These are phyloP conservation scores for Oreochromis grahami DNA, from an alignment of 2,797 vertebrate genomes.

Conservation along the genomic window DNA sequence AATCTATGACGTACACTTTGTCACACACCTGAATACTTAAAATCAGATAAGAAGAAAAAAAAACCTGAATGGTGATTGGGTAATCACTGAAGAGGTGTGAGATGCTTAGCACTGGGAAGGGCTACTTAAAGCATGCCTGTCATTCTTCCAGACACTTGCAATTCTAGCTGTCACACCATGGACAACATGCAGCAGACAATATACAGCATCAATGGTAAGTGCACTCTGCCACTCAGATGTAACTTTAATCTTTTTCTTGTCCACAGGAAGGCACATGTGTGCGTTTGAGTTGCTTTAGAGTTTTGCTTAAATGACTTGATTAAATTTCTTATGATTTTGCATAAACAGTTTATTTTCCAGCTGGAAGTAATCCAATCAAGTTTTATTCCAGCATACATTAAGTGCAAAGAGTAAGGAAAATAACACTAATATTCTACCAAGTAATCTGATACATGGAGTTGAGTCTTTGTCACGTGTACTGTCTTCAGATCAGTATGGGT, in stretches of 20 bases:
- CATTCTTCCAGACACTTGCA: constrained; percentile 9
- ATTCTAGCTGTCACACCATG: constrained; percentile 12
- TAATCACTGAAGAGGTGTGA: neutral
- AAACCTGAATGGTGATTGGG: neutral
- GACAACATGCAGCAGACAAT: constrained; percentile 3
- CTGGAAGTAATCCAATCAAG: neutral
- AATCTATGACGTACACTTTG: neutral
- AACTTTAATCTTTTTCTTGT: neutral
- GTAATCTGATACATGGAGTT: neutral
- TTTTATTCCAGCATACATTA: neutral
- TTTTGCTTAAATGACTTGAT: neutral
- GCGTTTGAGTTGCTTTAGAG: neutral
- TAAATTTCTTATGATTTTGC: neutral
- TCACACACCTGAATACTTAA: neutral
- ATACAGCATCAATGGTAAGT: constrained; percentile 18
- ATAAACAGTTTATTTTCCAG: neutral
- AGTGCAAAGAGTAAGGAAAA: neutral
- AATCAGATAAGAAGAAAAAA: neutral
- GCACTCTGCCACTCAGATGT: neutral
- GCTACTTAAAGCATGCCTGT: neutral
- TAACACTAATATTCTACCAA: neutral
- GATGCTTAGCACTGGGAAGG: neutral
- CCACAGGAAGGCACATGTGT: neutral
- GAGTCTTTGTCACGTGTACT: neutral
- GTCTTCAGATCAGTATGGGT: neutral